A percentile compares a stretch with the other conserved stretches of the same genome.
These are phyloP conservation scores for Synergus gifuensis DNA, from an alignment of 2,888 invertebrate species.

Conservation along the genomic window DNA sequence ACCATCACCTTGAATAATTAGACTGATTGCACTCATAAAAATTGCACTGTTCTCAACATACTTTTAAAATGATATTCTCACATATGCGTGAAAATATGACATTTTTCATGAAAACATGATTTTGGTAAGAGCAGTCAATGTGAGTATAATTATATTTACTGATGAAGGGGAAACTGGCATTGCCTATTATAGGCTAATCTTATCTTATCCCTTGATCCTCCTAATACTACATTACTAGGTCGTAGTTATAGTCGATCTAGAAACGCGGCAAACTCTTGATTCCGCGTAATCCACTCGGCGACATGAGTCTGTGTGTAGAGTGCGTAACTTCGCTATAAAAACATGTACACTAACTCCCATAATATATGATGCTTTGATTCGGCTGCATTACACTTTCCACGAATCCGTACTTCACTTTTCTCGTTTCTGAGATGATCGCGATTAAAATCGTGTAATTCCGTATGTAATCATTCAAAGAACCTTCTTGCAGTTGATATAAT, in stretches of 20 bases:
- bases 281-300: conserved; percentile 42
- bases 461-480: background rate
- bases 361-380: conserved; percentile 44
- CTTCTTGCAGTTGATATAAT: background rate
- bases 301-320: conserved; percentile 10
- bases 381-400: background rate
- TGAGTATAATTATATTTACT: background rate
- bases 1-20: background rate
- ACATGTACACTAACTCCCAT: conserved; percentile 11
- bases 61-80: too few relatives aligned
- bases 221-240: conserved; percentile 56
- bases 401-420: background rate
- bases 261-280: conserved; percentile 43
- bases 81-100: too few relatives aligned
- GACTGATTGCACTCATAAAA: background rate
- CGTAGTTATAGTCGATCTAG: conserved; percentile 51
- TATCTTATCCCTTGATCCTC: conserved; percentile 72
- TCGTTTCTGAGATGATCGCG: background rate
- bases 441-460: background rate
- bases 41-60: too few relatives aligned
- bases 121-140: background rate
- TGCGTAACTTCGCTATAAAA: background rate
- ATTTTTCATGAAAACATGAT: too few relatives aligned
- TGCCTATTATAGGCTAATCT: conserved; percentile 65
- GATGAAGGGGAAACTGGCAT: conserved; percentile 45